Base-by-base conservation (phyloP, 2,888 invertebrate species). In the Panzeria rudis region DNA sequence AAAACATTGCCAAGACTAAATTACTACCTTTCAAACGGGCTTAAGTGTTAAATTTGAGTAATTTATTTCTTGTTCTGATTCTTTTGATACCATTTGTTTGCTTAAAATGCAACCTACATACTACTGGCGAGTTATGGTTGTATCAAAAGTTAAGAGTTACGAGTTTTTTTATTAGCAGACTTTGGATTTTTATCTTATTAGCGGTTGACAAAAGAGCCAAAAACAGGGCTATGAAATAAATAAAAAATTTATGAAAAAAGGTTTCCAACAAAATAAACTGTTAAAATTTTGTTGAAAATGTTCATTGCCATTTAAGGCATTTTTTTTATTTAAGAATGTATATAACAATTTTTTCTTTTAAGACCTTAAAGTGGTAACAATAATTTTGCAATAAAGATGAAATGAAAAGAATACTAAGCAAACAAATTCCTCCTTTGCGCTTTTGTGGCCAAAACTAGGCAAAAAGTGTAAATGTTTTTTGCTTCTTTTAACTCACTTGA, bases 151-250 rank as follows among this genome's bases (percentile, higher is more conserved):
- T 20, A 62, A 52, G 54, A 44, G 52, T 29, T 75, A 64, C 38
- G 38, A 69, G 50, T 69, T 69, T 54, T 66, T 79, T 29, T 69
- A 41, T 52, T 38, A 15, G 20, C 2, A 71, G 56, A 66, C 59
- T 73, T 73, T 25, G 35, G 73, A 72, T 56, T 72, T 72, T 56
- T 72, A 72, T 80, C 64, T 66, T 73, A 47, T 81, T 73, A 68
- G 73, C 68, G 73, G 50, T 68, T 72, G 17, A 17, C 2, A 72
- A 54, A 56, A 72, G 29, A 17, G n/a, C 44, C 59, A 47, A 20
- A 59, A 32, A 17, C 66, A 47, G n/a, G 20, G 4, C 8, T 13
- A 47, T 23, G 25, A 47, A 11, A 71, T 7, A 44, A 41, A n/a
- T 52, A 41, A 76, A 56, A 59, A 32, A 32, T 41, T 29, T 0